phyloP scores from a whole-genome alignment of 92 coral and sea anemone genomes.

The Nematostella vectensis region DNA sequence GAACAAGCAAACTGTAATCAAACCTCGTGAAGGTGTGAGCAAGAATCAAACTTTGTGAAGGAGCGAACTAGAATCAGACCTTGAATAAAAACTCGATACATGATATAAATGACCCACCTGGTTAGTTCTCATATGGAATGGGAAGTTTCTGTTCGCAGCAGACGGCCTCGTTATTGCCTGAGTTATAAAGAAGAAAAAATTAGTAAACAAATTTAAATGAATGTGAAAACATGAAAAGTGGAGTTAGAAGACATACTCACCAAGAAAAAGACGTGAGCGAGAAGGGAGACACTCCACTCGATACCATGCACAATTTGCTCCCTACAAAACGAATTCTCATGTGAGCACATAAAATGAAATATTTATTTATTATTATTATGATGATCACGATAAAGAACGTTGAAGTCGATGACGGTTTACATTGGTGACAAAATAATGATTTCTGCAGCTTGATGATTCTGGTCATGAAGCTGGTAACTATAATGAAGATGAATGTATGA shows the following conservation, averaged over 20 bases:
- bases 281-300: slow-evolving; percentile 77
- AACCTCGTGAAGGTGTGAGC: not conserved
- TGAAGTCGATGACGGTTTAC: no score
- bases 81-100: no score
- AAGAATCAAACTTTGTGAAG: not conserved
- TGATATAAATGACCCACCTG: slow-evolving; percentile 45
- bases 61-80: not conserved
- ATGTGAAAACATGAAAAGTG: not conserved
- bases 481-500: no score
- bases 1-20: no score
- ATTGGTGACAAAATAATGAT: no score
- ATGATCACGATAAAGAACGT: no score
- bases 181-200: not conserved
- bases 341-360: no score
- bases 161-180: slow-evolving; percentile 90
- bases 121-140: slow-evolving; percentile 93
- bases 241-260: no score
- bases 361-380: no score
- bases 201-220: not conserved
- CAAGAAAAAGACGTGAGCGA: slow-evolving; percentile 83
- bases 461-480: no score
- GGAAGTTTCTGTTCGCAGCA: slow-evolving; percentile 85
- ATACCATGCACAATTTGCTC: slow-evolving; percentile 91
- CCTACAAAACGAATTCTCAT: slow-evolving; percentile 23
- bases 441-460: no score